Evolutionary conservation across 1,140 invertebrate species (phyloP).

Genomic region (Zaprionus taronus): DNA sequence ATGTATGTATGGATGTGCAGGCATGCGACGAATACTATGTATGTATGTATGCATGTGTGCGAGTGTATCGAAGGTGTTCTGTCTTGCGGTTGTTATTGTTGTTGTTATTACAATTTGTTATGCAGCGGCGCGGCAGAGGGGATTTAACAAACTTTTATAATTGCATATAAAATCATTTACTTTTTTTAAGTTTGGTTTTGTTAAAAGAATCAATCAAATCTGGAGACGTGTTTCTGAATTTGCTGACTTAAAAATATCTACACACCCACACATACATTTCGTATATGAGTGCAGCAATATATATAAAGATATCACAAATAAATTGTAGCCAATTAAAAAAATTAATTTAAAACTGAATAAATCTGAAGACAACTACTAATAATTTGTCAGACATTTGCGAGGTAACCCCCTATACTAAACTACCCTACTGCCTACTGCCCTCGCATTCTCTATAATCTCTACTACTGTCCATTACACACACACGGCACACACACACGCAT

Average conservation of each 20-base stretch:
- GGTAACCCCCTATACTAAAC: constrained; percentile 13
- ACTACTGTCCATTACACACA: constrained; percentile 43
- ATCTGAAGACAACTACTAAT: constrained; percentile 39
- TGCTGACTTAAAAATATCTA: constrained; percentile 12
- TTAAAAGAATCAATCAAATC: constrained; percentile 28
- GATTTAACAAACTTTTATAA: not conserved
- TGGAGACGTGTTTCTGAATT: constrained; percentile 22
- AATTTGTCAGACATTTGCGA: constrained; percentile 33
- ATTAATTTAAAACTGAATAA: constrained; percentile 37
- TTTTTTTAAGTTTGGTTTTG: not conserved
- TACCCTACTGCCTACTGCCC: constrained; percentile 15
- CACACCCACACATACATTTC: constrained; percentile 16
- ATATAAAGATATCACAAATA: constrained; percentile 70
- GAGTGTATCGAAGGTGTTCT: constrained; percentile 36
- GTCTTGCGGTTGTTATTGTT: constrained; percentile 5
- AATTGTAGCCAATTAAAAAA: constrained; percentile 68
- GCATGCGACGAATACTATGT: constrained; percentile 64
- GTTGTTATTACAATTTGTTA: constrained; percentile 14
- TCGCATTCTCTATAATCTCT: constrained; percentile 5
- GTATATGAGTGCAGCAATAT: constrained; percentile 30
- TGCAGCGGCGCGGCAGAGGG: constrained; percentile 36
- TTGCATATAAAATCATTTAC: constrained; percentile 12
- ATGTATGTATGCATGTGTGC: constrained; percentile 54
- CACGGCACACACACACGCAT: constrained; percentile 25
- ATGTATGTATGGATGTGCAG: constrained; percentile 59